These are phyloP conservation scores for Chaenocephalus aceratus DNA, from an alignment of 2,113 vertebrate genomes.

Conservation along the genomic window DNA sequence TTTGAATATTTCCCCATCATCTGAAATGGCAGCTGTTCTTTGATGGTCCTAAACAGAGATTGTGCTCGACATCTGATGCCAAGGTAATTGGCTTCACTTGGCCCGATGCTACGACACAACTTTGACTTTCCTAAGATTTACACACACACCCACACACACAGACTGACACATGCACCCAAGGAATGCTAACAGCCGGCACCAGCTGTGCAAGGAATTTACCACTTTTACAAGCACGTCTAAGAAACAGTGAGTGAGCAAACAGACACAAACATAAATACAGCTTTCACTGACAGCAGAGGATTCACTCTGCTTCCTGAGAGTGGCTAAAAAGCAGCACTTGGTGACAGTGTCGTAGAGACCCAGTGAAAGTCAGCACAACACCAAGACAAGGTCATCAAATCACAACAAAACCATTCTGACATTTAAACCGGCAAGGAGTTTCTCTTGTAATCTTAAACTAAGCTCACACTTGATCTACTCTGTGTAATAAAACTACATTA, in stretches of 20 bases:
- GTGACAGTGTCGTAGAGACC: slow-evolving; percentile 21
- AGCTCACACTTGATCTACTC: not conserved
- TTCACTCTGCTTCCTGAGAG: slow-evolving; percentile 36
- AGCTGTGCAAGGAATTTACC: slow-evolving; percentile 83
- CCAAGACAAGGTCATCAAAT: not conserved
- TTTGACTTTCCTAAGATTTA: slow-evolving; percentile 37
- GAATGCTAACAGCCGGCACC: slow-evolving; percentile 83
- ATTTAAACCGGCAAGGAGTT: slow-evolving; percentile 1
- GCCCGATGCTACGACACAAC: slow-evolving; percentile 44
- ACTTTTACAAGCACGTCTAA: slow-evolving; percentile 79
- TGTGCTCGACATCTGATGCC: slow-evolving; percentile 62
- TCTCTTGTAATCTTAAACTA: not conserved
- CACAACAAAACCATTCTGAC: slow-evolving; percentile 1
- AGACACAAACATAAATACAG: slow-evolving; percentile 38
- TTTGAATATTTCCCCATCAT: slow-evolving; percentile 64
- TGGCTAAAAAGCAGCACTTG: slow-evolving; percentile 20
- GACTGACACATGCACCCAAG: slow-evolving; percentile 48
- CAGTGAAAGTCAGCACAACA: slow-evolving; percentile 22
- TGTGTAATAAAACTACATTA: not conserved
- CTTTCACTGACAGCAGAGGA: slow-evolving; percentile 28
- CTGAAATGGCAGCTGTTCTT: slow-evolving; percentile 69
- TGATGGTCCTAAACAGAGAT: slow-evolving; percentile 56
- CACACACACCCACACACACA: not conserved
- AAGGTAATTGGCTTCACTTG: slow-evolving; percentile 63
- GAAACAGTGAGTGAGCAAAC: slow-evolving; percentile 34